Base-by-base conservation (phyloP, 2,888 invertebrate genomes). In the Penaeus monodon region DNA sequence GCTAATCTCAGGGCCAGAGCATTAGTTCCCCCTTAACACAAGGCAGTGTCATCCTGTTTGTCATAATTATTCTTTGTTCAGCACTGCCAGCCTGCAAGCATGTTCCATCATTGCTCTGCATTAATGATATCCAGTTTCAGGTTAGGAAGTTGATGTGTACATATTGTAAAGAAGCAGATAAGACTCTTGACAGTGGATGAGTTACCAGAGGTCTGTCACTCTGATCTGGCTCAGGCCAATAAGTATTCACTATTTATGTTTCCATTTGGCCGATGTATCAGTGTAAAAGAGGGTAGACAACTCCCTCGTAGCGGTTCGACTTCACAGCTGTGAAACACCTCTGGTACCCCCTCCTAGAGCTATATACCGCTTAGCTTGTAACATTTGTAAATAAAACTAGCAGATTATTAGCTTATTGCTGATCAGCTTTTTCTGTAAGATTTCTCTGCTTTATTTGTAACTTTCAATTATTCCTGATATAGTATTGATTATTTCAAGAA, bases 61-160 rank as follows among this genome's bases (percentile, higher is more conserved):
- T 84, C 78, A 33, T 76, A 49, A 65, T 29, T 81, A 81, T 81
- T 70, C 64, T 64, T 65, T 86, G 78, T 86, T 86, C 80, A 82
- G 86, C 86, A 86, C 86, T 86, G 86, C 86, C 86, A 86, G 86
- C 82, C 82, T 82, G 86, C 86, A 81, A 79, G 86, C 81, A 74
- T 81, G 81, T 77, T 86, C 68, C 65, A 81, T 65, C 66, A 82
- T 86, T 86, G 82, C 86, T 86, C 82, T 77, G 86, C 82, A 82
- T 38, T 73, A 81, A 81, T 68, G 49, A 81, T 81, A 78, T 82
- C 86, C 81, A 77, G 81, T 82, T 86, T 81, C 81, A 81, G 86
- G 73, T 57, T 86, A 82, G 79, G 79, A 79, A 82, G 70, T 82
- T 38, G 64, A 65, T 73, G 22, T 86, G 86, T 86, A 86, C 63